phyloP scores from a whole-genome alignment of 2,888 invertebrate genomes.

The Brachypalpus laphriformis region DNA sequence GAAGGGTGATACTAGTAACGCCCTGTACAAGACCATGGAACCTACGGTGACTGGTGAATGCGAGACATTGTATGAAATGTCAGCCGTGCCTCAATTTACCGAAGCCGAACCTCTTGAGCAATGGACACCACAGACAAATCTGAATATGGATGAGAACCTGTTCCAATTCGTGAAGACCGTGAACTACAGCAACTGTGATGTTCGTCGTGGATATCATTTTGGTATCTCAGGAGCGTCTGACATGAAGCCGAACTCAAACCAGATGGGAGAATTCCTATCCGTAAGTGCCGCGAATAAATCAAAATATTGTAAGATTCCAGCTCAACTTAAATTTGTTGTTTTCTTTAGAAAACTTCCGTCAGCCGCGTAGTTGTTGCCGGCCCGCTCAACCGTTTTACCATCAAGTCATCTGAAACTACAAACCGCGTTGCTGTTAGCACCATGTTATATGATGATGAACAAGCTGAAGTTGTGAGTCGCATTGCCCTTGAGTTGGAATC shows the following conservation, averaged over 20 bases:
- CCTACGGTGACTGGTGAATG: slow-evolving; percentile 88
- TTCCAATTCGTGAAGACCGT: slow-evolving; percentile 88
- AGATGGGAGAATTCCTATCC: slow-evolving; percentile 84
- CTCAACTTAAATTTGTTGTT: background rate
- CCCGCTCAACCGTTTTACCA: slow-evolving; percentile 84
- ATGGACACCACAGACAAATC: slow-evolving; percentile 83
- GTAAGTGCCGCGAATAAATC: slow-evolving; percentile 77
- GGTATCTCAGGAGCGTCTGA: slow-evolving; percentile 85
- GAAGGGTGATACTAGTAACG: slow-evolving; percentile 83
- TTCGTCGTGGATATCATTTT: slow-evolving; percentile 86
- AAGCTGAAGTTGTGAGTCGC: slow-evolving; percentile 86
- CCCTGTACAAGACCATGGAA: slow-evolving; percentile 88
- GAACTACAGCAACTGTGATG: slow-evolving; percentile 86
- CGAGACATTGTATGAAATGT: slow-evolving; percentile 88
- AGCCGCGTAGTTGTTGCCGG: slow-evolving; percentile 85
- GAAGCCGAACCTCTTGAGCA: slow-evolving; percentile 84
- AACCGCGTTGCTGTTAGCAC: slow-evolving; percentile 86
- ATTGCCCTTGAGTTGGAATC: slow-evolving; percentile 84
- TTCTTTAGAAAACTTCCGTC: slow-evolving; percentile 84
- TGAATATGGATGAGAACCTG: slow-evolving; percentile 82
- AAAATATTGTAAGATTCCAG: background rate
- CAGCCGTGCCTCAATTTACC: slow-evolving; percentile 85
- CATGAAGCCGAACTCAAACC: slow-evolving; percentile 84
- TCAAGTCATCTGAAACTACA: slow-evolving; percentile 87
- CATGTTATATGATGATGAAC: slow-evolving; percentile 84